Conservation (phyloP, 1,140 invertebrate genomes). For the Calliopsis andreniformis region DNA sequence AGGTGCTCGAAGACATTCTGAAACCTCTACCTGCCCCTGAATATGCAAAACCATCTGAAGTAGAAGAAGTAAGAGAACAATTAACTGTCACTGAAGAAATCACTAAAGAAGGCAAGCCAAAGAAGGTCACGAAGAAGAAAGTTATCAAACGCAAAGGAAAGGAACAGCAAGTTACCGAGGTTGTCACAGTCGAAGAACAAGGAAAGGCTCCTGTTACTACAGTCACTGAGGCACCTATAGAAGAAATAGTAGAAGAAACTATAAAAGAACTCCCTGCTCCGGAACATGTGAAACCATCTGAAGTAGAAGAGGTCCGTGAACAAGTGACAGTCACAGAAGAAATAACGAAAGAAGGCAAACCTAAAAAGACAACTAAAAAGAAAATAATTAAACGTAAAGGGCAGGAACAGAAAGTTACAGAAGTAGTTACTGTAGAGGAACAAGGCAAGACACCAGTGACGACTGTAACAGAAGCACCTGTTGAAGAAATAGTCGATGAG, state of each 20-base stretch:
- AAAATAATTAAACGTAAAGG: slow-evolving; percentile 73
- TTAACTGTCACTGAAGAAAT: slow-evolving; percentile 77
- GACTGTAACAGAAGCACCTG: slow-evolving; percentile 52
- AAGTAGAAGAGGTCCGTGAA: slow-evolving; percentile 76
- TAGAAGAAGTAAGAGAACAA: slow-evolving; percentile 77
- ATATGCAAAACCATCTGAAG: slow-evolving; percentile 53
- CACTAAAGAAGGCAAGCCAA: slow-evolving; percentile 73
- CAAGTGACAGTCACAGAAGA: slow-evolving; percentile 78
- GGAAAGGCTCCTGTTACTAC: slow-evolving; percentile 67
- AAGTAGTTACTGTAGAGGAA: slow-evolving; percentile 73
- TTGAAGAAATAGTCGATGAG: slow-evolving; percentile 40
- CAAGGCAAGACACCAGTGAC: slow-evolving; percentile 68
- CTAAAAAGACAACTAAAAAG: slow-evolving; percentile 63
- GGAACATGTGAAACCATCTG: slow-evolving; percentile 17
- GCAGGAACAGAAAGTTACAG: slow-evolving; percentile 64
- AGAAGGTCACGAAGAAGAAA: slow-evolving; percentile 69
- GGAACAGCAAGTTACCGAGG: slow-evolving; percentile 69
- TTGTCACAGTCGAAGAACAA: slow-evolving; percentile 72
- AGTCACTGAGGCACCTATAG: slow-evolving; percentile 36
- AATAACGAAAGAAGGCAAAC: slow-evolving; percentile 31
- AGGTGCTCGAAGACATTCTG: not conserved
- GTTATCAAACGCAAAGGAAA: slow-evolving; percentile 76
- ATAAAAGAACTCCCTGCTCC: not conserved
- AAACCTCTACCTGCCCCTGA: slow-evolving; percentile 26
- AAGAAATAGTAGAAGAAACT: slow-evolving; percentile 26